These are phyloP conservation scores for Lysiphlebus fabarum DNA, from an alignment of 1,140 invertebrate species.

Conservation along the genomic window DNA sequence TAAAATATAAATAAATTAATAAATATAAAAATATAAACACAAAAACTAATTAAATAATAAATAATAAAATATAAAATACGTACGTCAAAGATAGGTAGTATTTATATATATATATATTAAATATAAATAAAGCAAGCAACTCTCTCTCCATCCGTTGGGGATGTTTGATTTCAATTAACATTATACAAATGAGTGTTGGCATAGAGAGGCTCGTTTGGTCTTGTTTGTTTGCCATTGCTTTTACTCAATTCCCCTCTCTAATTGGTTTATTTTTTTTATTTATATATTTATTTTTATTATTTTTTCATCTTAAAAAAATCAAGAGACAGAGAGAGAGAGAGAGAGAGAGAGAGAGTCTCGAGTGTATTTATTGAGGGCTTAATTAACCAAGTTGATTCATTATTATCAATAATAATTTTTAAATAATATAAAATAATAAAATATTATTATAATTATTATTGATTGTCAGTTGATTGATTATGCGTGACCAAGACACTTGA, in stretches of 20 bases:
- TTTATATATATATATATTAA: constrained; percentile 4
- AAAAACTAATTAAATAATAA: not conserved
- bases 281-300: not conserved
- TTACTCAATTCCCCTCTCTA: constrained; percentile 1
- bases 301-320: constrained; percentile 8
- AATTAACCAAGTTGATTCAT: not conserved
- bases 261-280: not conserved
- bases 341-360: too few species aligned
- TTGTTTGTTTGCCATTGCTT: constrained; percentile 15
- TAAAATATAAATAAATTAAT: not conserved
- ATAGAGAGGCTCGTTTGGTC: constrained; percentile 4
- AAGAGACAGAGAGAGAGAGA: too few species aligned
- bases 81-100: not conserved
- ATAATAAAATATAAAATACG: not conserved
- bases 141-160: constrained; percentile 18
- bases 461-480: not conserved
- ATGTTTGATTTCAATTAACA: constrained; percentile 44
- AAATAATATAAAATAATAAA: too few species aligned
- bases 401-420: too few species aligned
- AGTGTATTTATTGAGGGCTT: constrained; percentile 1
- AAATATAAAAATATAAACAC: not conserved
- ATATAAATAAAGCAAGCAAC: not conserved
- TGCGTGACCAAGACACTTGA: not conserved
- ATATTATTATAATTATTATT: too few species aligned
- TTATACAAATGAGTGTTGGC: constrained; percentile 35